phyloP scores from a whole-genome alignment of 2,888 invertebrate species.

The Cynaeus angustus region DNA sequence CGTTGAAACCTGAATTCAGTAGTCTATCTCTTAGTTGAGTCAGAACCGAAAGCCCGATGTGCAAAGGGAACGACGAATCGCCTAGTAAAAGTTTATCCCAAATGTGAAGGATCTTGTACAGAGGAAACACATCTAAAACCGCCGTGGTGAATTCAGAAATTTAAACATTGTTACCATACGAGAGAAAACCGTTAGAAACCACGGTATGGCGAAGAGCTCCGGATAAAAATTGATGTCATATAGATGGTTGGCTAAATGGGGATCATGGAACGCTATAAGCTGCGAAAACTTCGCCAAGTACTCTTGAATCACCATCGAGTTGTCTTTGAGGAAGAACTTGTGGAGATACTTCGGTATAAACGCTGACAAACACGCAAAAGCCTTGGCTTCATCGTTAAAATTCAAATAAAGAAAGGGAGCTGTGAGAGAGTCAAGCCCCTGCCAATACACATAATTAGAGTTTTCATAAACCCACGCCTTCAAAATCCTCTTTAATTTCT shows the following conservation, averaged over 20 bases:
- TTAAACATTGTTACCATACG: conserved; percentile 74
- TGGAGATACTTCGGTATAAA: conserved; percentile 98
- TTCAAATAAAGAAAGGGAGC: conserved; percentile 98
- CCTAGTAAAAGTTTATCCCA: conserved; percentile 98
- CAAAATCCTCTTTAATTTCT: conserved; percentile 90
- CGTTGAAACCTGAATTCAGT: conserved; percentile 95
- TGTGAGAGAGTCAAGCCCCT: conserved; percentile 97
- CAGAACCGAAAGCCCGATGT: conserved; percentile 94
- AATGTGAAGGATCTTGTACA: conserved; percentile 97
- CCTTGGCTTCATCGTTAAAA: conserved; percentile 97
- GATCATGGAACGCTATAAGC: conserved; percentile 96
- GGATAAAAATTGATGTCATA: conserved; percentile 95
- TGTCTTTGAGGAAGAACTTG: conserved; percentile 98
- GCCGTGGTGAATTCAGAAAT: conserved; percentile 7
- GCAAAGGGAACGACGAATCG: conserved; percentile 93
- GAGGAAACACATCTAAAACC: conserved; percentile 93
- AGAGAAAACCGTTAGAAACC: conserved; percentile 99
- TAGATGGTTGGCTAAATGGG: conserved; percentile 91
- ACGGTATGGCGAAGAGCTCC: conserved; percentile 98
- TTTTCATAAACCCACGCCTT: conserved; percentile 98
- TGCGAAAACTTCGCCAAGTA: conserved; percentile 98
- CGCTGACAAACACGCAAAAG: conserved; percentile 94
- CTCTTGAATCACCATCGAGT: conserved; percentile 97
- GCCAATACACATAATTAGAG: conserved; percentile 99
- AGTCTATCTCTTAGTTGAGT: conserved; percentile 89